Conservation (phyloP, 1,140 invertebrate species). For the Solenopsis invicta region DNA sequence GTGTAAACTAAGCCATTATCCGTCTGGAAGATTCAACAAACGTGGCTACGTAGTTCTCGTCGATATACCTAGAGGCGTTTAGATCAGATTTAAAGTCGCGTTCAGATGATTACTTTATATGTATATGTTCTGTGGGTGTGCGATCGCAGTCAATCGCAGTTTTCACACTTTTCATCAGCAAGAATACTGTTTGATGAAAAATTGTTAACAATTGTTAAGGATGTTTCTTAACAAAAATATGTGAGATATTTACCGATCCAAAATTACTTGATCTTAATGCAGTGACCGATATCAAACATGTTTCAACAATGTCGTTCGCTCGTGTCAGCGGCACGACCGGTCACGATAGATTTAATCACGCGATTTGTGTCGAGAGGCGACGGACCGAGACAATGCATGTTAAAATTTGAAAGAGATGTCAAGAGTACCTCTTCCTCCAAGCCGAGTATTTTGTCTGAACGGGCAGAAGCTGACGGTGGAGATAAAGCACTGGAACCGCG, state of each 20-base stretch:
- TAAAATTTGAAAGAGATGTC: neutral
- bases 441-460: neutral
- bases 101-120: neutral
- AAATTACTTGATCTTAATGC: neutral
- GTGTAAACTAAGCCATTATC: neutral
- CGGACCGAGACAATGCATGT: neutral
- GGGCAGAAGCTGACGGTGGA: neutral
- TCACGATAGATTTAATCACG: neutral
- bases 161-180: too few relatives aligned
- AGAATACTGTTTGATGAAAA: neutral
- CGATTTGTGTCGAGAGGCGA: conserved; percentile 9
- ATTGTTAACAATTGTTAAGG: neutral
- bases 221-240: neutral
- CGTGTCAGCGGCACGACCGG: conserved; percentile 1
- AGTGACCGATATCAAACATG: neutral
- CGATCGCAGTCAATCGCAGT: too few relatives aligned
- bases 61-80: neutral
- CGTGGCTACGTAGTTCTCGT: neutral
- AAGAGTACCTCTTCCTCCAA: neutral
- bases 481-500: neutral
- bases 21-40: neutral
- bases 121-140: too few relatives aligned
- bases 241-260: neutral
- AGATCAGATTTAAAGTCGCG: neutral
- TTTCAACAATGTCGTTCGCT: conserved; percentile 32